Evolutionary conservation across 2,113 vertebrate genomes (phyloP), one percentile per base, ranked within the genome.

Genomic region (Amphiprion ocellaris): DNA sequence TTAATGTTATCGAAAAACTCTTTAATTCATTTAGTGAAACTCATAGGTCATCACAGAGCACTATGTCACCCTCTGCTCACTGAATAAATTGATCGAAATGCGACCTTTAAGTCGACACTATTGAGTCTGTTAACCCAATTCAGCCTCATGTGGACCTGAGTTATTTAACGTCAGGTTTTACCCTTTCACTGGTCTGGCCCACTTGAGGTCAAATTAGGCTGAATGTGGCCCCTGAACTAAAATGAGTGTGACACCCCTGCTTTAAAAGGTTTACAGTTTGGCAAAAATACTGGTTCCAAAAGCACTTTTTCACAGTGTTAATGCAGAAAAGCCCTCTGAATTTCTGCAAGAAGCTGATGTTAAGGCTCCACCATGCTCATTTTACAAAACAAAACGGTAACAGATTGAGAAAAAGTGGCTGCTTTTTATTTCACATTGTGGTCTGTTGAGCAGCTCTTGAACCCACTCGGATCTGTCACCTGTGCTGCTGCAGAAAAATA

Each of bases 101-200:
- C 28, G 56, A 63, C 47, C 52, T 60, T 71, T 66, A 26, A 23
- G 28, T 39, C 21, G 21, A 21, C 21, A 21, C 81, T 77, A 55
- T 46, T 37, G 58, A 62, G 63, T 88, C 61, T 78, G 61, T 81
- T 74, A 71, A 76, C 50, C 58, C 70, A 46, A 26, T 56, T 28
- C 46, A 60, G 67, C 49, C 61, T 61, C 30, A 65, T 24, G 24
- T 81, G 79, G 80, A 74, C 44, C 60, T 15, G 16, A 72, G 52
- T 28, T 77, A 77, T 82, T 86, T 64, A 59, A 70, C 69, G 39
- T 63, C 78, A 65, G 53, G 21, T 30, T 69, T 85, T 41, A 52
- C 26, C 58, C 17, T 64, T 21, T 21, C 21, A 21, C 21, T 21
- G 21, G 21, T 21, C 21, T 21, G 21, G 21, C 21, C 21, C 21